A percentile compares a stretch with the other conserved stretches of the same genome.
These are phyloP conservation scores for Nomada ruficornis DNA, from an alignment of 2,888 invertebrate species.

Conservation along the genomic window DNA sequence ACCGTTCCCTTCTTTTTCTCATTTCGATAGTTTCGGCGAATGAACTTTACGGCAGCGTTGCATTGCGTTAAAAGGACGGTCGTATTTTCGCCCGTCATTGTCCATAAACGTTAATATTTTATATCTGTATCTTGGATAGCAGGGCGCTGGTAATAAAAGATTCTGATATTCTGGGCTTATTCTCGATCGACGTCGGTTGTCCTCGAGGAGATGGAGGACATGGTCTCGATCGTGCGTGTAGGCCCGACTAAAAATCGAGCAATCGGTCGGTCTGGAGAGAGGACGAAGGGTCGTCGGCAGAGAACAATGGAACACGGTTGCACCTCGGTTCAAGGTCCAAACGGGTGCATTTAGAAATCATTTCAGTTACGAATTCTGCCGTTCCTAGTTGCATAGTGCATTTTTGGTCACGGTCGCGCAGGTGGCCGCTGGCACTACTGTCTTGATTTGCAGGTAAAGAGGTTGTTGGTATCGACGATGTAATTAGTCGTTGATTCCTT, in stretches of 20 bases:
- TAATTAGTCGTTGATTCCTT: slow-evolving; percentile 25
- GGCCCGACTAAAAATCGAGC: slow-evolving; percentile 71
- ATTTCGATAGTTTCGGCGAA: neutral
- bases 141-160: slow-evolving; percentile 27
- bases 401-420: slow-evolving; percentile 22
- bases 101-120: slow-evolving; percentile 32
- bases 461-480: slow-evolving; percentile 35
- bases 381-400: neutral
- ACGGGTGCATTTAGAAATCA: slow-evolving; percentile 56
- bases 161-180: slow-evolving; percentile 46
- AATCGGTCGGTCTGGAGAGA: slow-evolving; percentile 63
- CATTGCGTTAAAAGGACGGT: slow-evolving; percentile 10
- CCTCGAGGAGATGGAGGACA: slow-evolving; percentile 62
- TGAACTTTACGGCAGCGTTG: slow-evolving; percentile 25
- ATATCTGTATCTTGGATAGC: neutral
- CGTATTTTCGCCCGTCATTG: slow-evolving; percentile 18
- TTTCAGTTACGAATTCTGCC: slow-evolving; percentile 58
- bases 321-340: slow-evolving; percentile 71
- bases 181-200: slow-evolving; percentile 39
- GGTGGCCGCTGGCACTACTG: slow-evolving; percentile 36
- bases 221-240: slow-evolving; percentile 58
- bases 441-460: slow-evolving; percentile 55
- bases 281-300: slow-evolving; percentile 73
- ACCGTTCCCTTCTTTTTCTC: neutral
- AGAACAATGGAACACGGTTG: slow-evolving; percentile 73